These are phyloP conservation scores for Hippocampus kuda DNA, from an alignment of 2,797 vertebrate genomes.

Conservation along the genomic window DNA sequence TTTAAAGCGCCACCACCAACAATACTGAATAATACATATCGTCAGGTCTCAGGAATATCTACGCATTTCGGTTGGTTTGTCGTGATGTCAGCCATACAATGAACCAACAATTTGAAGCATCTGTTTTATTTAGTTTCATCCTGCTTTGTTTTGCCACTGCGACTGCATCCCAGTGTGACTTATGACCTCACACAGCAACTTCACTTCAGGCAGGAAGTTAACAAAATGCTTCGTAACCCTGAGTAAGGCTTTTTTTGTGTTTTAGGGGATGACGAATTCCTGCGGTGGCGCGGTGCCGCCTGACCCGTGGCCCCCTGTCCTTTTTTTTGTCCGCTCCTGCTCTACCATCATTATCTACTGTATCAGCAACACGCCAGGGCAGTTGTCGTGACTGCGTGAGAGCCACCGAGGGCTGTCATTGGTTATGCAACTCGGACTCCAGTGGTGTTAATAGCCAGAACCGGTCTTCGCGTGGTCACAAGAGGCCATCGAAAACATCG, in stretches of 20 bases:
- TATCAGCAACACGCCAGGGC: slow-evolving; percentile 44
- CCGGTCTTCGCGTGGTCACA: slow-evolving; percentile 5
- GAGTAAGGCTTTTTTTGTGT: slow-evolving; percentile 2
- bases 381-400: slow-evolving; percentile 37
- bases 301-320: slow-evolving; percentile 32
- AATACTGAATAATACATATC: background rate
- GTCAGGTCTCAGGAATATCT: background rate
- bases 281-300: slow-evolving; percentile 10
- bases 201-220: slow-evolving; percentile 8
- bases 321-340: slow-evolving; percentile 20
- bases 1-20: background rate
- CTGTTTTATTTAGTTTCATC: background rate
- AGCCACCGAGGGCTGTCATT: slow-evolving; percentile 34
- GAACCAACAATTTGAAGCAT: background rate
- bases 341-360: slow-evolving; percentile 28
- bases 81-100: background rate
- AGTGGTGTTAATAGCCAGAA: slow-evolving; percentile 16
- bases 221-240: slow-evolving; percentile 8
- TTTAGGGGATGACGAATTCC: slow-evolving; percentile 14
- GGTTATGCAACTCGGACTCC: slow-evolving; percentile 38
- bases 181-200: slow-evolving; percentile 1
- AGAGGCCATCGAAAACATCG: slow-evolving; percentile 20
- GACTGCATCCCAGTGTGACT: background rate
- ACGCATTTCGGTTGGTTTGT: background rate
- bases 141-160: background rate